A percentile compares a stretch with the other conserved stretches of the same genome.
Conservation (phyloP, 2,797 vertebrate genomes). For the Emys orbicularis region DNA sequence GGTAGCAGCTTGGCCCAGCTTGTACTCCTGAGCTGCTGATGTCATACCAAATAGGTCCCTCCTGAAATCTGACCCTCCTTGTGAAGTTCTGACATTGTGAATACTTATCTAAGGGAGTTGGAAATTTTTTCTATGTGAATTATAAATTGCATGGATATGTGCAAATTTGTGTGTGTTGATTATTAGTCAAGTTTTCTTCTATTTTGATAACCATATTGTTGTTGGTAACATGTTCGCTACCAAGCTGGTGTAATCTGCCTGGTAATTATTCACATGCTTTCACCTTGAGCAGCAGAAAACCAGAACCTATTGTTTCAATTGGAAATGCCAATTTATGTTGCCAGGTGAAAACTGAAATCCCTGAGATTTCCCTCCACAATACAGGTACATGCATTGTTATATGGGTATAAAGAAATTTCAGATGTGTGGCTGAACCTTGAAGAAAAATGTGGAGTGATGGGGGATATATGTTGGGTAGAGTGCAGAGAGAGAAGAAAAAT, state of each 20-base stretch:
- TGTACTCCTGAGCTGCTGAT: background rate
- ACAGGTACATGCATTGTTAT: background rate
- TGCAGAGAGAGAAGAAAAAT: background rate
- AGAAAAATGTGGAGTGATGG: background rate
- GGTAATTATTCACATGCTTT: background rate
- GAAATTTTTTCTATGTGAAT: background rate
- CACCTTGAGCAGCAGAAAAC: background rate
- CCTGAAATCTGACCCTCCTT: background rate
- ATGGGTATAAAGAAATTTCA: background rate
- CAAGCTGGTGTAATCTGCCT: background rate
- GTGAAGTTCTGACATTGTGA: no score
- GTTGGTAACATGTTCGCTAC: background rate
- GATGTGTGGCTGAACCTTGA: background rate
- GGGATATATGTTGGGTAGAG: background rate
- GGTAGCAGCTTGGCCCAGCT: background rate
- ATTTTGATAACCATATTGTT: background rate
- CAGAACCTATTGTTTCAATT: background rate
- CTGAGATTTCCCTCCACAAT: background rate
- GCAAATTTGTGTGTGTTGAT: background rate
- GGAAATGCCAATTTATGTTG: background rate
- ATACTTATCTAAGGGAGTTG: no score
- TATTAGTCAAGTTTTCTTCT: background rate
- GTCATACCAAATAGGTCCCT: background rate
- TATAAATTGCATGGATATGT: background rate
- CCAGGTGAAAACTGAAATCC: background rate